Evolutionary conservation across 2,888 invertebrate species (phyloP).

Genomic region (Notodonta ziczac): DNA sequence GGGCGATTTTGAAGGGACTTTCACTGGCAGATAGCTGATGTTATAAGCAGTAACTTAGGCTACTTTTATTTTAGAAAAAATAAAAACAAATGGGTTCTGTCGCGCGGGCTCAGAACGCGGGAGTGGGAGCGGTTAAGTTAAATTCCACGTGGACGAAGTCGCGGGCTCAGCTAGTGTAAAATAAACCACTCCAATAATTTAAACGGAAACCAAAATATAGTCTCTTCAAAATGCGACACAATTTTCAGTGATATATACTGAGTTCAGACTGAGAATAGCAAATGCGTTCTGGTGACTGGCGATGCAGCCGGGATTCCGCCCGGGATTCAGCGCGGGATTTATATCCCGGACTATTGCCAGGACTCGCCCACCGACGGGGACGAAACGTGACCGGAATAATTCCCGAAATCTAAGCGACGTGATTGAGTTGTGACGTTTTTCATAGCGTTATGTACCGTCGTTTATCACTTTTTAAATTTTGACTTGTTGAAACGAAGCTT

Average conservation of each 20-base stretch:
- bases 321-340: constrained; percentile 31
- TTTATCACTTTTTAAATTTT: constrained; percentile 1
- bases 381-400: constrained; percentile 38
- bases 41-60: no score
- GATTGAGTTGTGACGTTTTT: constrained; percentile 21
- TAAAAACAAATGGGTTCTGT: no score
- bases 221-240: not conserved
- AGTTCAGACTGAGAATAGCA: constrained; percentile 1
- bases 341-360: constrained; percentile 33
- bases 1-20: no score
- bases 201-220: no score
- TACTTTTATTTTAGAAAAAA: no score
- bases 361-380: constrained; percentile 12
- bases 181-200: no score
- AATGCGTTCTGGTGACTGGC: not conserved
- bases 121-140: no score
- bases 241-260: no score
- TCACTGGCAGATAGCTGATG: no score
- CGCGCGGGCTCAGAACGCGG: no score
- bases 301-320: constrained; percentile 25
- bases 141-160: no score
- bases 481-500: not conserved
- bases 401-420: constrained; percentile 8
- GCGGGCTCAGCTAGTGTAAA: no score
- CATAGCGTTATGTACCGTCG: not conserved